A percentile compares a stretch with the other conserved stretches of the same genome.
Conservation (phyloP, 2,797 vertebrate species). For the Dermochelys coriacea region DNA sequence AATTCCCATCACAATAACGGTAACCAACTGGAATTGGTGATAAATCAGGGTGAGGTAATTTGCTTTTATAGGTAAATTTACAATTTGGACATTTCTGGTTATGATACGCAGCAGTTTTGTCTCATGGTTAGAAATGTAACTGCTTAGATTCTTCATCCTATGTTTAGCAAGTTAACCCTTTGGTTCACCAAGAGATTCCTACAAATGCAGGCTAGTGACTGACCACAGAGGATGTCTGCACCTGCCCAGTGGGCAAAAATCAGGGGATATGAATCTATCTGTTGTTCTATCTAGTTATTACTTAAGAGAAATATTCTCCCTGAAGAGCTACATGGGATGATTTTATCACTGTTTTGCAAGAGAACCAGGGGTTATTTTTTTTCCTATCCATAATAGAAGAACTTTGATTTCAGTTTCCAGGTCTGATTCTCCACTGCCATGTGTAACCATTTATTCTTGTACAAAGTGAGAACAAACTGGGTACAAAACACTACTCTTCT, state of each 20-base stretch:
- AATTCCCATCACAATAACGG: background rate
- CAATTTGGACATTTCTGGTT: background rate
- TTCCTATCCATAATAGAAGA: background rate
- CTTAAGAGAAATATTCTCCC: slow-evolving; percentile 13
- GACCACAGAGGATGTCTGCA: background rate
- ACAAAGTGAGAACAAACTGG: background rate
- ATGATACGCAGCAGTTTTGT: background rate
- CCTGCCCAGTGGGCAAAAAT: background rate
- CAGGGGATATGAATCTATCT: background rate
- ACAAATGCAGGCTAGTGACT: background rate
- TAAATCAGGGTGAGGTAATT: background rate
- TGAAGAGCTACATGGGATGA: background rate
- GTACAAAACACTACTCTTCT: background rate
- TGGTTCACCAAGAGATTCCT: background rate
- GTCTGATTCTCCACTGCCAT: background rate
- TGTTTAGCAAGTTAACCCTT: background rate
- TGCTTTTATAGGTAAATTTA: background rate
- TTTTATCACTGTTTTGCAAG: background rate
- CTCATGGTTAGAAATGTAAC: slow-evolving; percentile 15
- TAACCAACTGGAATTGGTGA: background rate
- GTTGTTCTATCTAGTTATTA: slow-evolving; percentile 11
- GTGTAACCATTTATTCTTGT: background rate
- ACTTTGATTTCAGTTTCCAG: background rate
- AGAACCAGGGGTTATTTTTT: background rate
- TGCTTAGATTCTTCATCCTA: slow-evolving; percentile 1